Base-by-base conservation (phyloP, 2,113 vertebrate genomes). In the Malurus alboscapulatus region DNA sequence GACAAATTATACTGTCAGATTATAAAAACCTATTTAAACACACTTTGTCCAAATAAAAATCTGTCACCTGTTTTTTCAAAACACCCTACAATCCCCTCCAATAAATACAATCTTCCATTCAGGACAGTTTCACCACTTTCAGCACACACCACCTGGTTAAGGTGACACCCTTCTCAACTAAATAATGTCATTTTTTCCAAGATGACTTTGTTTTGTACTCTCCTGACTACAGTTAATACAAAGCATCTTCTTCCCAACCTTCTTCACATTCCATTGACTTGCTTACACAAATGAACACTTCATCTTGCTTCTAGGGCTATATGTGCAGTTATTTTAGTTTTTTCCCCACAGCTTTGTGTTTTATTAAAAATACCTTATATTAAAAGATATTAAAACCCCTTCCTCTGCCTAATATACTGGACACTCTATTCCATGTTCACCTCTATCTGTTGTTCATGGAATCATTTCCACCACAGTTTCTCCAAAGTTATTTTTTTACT, bases 31-130 rank as follows among this genome's bases (percentile, higher is more conserved):
- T n/a, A 65, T 16, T 78, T 22, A 53, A 84, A 38, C 12, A 13
- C 9, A 55, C 26, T 50, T 51, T 34, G 57, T 40, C 47, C 25
- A 54, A 50, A 69, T 12, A 2, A 44, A 59, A 65, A 79, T 30
- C 5, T 29, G 18, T 17, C 50, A 69, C 4, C 17, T 24, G 10
- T 38, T 20, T 69, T 58, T 76, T 44, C 15, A 32, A 47, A 78
- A 12, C 25, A 34, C 1, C 14, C 2, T 29, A 22, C 29, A 62
- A 15, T 27, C 13, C 17, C 29, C 26, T 66, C 29, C 25, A 38
- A 36, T 7, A 51, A 7, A 66, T 77, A 21, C 9, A n/a, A 25
- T 0, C 0, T 6, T 79, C 26, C 3, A 18, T 29, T 38, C 32
- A 54, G 36, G 38, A 29, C 17, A 77, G 19, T 4, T 55, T 61